Evolutionary conservation across 2,113 vertebrate species (phyloP).

Genomic region (Gnathonemus longibarbis): DNA sequence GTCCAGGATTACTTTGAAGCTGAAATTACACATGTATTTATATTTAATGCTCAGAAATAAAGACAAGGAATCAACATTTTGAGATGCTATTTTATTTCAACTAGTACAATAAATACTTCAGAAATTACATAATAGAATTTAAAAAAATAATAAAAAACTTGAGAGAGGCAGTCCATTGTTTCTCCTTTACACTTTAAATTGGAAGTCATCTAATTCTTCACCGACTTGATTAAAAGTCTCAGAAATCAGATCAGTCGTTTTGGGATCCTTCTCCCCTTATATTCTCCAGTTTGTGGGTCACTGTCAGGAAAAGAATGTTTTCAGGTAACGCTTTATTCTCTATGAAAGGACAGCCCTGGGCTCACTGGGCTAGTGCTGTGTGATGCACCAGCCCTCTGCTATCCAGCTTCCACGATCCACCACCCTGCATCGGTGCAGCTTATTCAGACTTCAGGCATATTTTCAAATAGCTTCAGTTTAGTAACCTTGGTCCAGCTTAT

Average conservation of each 20-base stretch:
- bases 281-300: constrained; percentile 4
- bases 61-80: constrained; percentile 22
- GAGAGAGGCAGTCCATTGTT: constrained; percentile 26
- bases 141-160: constrained; percentile 33
- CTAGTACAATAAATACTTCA: constrained; percentile 46
- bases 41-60: neutral
- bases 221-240: constrained; percentile 52
- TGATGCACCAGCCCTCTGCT: neutral
- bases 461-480: neutral
- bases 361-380: neutral
- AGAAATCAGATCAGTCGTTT: constrained; percentile 32
- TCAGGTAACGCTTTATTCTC: neutral
- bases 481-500: neutral
- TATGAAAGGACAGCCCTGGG: neutral
- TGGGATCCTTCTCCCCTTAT: neutral
- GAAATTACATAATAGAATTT: constrained; percentile 38
- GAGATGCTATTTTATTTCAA: constrained; percentile 53
- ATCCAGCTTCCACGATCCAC: neutral
- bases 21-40: neutral
- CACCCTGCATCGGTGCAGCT: neutral
- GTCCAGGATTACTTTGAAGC: neutral
- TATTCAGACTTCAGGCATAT: neutral
- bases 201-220: constrained; percentile 52
- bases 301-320: neutral
- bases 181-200: constrained; percentile 30